Base-by-base conservation (phyloP, 1,140 invertebrate genomes). In the Zelostemma sp. region DNA sequence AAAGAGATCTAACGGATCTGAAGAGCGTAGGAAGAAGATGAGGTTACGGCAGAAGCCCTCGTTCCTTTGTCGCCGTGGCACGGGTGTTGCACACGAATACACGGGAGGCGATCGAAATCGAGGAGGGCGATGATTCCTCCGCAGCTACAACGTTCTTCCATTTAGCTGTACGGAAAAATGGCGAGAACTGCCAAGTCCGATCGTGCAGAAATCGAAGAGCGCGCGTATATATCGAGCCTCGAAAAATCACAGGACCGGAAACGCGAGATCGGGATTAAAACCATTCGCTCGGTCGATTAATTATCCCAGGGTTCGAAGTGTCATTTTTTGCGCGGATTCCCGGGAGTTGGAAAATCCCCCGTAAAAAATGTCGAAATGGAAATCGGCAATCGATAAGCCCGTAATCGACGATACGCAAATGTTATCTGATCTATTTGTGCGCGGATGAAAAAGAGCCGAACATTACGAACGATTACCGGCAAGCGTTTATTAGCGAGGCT, bases 101-200 rank as follows among this genome's bases (percentile, higher is more conserved):
- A 61, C 51, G 28, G 56, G 55, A 67, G 64, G 55, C 40, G 21
- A 59, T 21, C 41, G 35, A 46, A 15, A 56, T 43, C 41, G 48
- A 25, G 21, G 46, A 53, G 38, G 67, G 61, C 43, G n/a, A n/a
- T 54, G 38, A 51, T 57, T 57, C 49, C 41, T 51, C 31, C 35
- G 38, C 50, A 38, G 53, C 60, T 64, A 79, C 77, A 78, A 55
- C 73, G 77, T 78, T 79, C 76, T 79, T 79, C 77, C 76, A 78
- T 79, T 79, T 79, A 78, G 76, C 75, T 76, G 77, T 68, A 68
- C 70, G 59, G 61, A 67, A 79, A 76, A 79, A 72, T 28, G 73
- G 11, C 17, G n/a, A 16, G 40, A 48, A 41, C 16, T 17, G 19
- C 5, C 16, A 12, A 25, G 15, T 45, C 31, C 35, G 40, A 25